A percentile compares a stretch with the other conserved stretches of the same genome.
These are phyloP conservation scores for Hestina assimilis DNA, from an alignment of 1,140 invertebrate genomes.

Conservation along the genomic window DNA sequence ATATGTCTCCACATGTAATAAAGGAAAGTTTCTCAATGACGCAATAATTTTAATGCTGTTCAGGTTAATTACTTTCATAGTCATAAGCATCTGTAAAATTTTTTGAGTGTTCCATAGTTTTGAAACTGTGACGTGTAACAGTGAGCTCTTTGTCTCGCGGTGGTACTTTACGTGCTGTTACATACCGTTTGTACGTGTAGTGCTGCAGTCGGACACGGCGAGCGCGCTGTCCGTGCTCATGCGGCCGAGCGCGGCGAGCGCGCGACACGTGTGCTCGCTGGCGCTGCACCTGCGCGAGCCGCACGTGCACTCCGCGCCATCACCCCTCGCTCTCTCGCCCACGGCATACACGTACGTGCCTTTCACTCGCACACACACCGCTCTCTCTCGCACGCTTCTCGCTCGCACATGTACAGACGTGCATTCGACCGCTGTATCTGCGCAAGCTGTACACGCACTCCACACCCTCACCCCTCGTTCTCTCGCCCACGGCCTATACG, in stretches of 20 bases:
- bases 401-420: too few relatives aligned
- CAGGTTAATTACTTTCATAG: too few relatives aligned
- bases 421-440: slow-evolving; percentile 50
- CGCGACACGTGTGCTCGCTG: slow-evolving; percentile 41
- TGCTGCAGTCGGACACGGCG: slow-evolving; percentile 47
- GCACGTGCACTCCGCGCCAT: slow-evolving; percentile 34
- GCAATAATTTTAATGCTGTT: too few relatives aligned
- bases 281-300: slow-evolving; percentile 52
- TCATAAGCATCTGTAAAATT: too few relatives aligned
- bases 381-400: too few relatives aligned
- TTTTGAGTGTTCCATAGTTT: too few relatives aligned
- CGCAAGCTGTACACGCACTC: slow-evolving; percentile 37
- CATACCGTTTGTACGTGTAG: slow-evolving; percentile 22
- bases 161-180: too few relatives aligned
- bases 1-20: too few relatives aligned
- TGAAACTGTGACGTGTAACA: too few relatives aligned
- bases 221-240: slow-evolving; percentile 52
- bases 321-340: slow-evolving; percentile 9
- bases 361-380: too few relatives aligned
- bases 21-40: too few relatives aligned
- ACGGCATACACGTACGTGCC: slow-evolving; percentile 11
- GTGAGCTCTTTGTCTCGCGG: too few relatives aligned
- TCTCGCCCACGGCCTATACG: background rate
- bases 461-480: slow-evolving; percentile 30
- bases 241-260: slow-evolving; percentile 36